Evolutionary conservation across 2,888 invertebrate genomes (phyloP).

Genomic region (Idaea biselata): DNA sequence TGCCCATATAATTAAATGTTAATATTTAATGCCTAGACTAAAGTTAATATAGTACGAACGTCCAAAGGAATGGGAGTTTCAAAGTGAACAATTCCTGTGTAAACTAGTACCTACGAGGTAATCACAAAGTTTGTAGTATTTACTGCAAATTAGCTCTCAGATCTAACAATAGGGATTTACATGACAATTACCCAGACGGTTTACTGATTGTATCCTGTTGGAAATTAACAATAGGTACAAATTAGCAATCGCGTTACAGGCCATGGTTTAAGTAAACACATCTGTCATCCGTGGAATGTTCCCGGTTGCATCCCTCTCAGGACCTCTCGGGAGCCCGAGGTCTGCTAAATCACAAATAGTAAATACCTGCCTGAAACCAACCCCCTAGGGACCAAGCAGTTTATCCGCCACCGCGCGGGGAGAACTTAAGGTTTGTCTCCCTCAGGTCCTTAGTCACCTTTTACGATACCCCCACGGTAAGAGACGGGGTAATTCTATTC

Average conservation of each 20-base stretch:
- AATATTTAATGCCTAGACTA: neutral
- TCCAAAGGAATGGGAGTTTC: neutral
- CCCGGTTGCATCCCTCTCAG: too few relatives aligned
- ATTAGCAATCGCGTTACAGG: slow-evolving; percentile 35
- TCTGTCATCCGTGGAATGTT: too few relatives aligned
- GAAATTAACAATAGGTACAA: slow-evolving; percentile 42
- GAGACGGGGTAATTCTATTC: too few relatives aligned
- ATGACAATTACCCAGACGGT: slow-evolving; percentile 51
- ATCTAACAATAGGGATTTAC: slow-evolving; percentile 53
- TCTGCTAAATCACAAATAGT: too few relatives aligned
- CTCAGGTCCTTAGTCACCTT: too few relatives aligned
- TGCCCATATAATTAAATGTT: neutral
- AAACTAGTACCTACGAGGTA: neutral
- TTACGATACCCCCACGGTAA: too few relatives aligned
- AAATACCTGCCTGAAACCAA: too few relatives aligned
- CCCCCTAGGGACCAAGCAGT: too few relatives aligned
- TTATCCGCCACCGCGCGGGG: too few relatives aligned
- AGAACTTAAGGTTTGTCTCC: too few relatives aligned
- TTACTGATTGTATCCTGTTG: slow-evolving; percentile 49
- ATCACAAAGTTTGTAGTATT: slow-evolving; percentile 34
- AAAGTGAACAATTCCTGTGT: neutral
- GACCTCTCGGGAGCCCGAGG: too few relatives aligned
- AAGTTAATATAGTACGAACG: neutral
- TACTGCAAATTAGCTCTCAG: slow-evolving; percentile 54
- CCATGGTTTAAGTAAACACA: too few relatives aligned